A percentile compares a stretch with the other conserved stretches of the same genome.
Conservation (phyloP, 1,140 invertebrate species). For the Cephus cinctus region DNA sequence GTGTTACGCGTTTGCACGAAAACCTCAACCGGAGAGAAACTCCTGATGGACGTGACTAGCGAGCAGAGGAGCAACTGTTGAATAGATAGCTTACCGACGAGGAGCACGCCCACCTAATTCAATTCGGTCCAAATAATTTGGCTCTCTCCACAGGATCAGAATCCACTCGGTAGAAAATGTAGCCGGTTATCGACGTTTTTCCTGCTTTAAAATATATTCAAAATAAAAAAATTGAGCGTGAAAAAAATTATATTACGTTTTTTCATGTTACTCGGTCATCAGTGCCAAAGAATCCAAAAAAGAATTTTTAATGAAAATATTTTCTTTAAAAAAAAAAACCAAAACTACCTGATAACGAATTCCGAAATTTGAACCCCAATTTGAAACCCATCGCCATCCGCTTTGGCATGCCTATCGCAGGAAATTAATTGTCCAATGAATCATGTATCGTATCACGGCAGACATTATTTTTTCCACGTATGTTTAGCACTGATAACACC, state of each 20-base stretch:
- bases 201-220: too few species aligned
- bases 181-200: too few species aligned
- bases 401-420: slow-evolving; percentile 17
- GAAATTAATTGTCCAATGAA: slow-evolving; percentile 53
- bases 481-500: slow-evolving; percentile 51
- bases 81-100: slow-evolving; percentile 38
- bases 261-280: too few species aligned
- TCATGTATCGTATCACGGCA: slow-evolving; percentile 40
- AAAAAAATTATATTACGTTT: too few species aligned
- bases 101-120: slow-evolving; percentile 41
- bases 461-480: slow-evolving; percentile 40
- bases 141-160: neutral
- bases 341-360: too few species aligned
- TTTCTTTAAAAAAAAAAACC: too few species aligned
- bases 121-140: slow-evolving; percentile 36
- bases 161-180: too few species aligned
- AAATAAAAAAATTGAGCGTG: too few species aligned
- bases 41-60: slow-evolving; percentile 32
- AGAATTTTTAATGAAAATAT: too few species aligned
- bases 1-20: slow-evolving; percentile 16
- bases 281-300: too few species aligned
- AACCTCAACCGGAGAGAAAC: slow-evolving; percentile 24
- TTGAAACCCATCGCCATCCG: too few species aligned
- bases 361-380: too few species aligned
- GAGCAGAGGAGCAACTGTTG: slow-evolving; percentile 39